Percentiles rank a stretch among this genome's conserved stretches.
phyloP scores from a whole-genome alignment of 1,140 invertebrate species.

The Frieseomelitta varia region DNA sequence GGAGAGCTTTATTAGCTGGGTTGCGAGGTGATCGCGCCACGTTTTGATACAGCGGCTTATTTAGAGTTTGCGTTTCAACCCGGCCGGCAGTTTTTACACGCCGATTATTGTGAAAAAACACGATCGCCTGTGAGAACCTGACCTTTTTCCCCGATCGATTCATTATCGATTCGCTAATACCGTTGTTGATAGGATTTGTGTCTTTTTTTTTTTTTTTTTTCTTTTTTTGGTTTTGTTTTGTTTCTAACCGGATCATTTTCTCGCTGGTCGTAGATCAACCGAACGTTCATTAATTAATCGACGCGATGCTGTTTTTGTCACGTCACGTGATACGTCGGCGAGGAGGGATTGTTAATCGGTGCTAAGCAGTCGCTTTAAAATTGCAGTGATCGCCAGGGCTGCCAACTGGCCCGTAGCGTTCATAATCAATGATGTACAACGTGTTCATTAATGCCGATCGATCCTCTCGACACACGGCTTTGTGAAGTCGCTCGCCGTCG shows the following conservation, averaged over 20 bases:
- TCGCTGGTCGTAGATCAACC: not conserved
- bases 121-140: not conserved
- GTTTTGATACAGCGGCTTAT: slow-evolving; percentile 11
- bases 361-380: slow-evolving; percentile 29
- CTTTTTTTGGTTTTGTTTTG: too few species aligned
- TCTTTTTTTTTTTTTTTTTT: too few species aligned
- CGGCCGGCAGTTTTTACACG: not conserved
- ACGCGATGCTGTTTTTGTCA: not conserved
- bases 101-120: not conserved
- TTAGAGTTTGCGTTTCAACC: not conserved
- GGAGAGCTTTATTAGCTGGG: slow-evolving; percentile 38
- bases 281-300: not conserved
- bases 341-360: slow-evolving; percentile 16
- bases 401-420: slow-evolving; percentile 8
- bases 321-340: slow-evolving; percentile 12
- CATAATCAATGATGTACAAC: slow-evolving; percentile 25
- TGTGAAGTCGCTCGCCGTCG: not conserved
- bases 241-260: not conserved
- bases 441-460: slow-evolving; percentile 23
- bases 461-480: not conserved
- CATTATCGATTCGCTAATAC: too few species aligned
- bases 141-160: too few species aligned
- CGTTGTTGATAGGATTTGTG: too few species aligned
- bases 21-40: slow-evolving; percentile 32
- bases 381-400: slow-evolving; percentile 19